phyloP scores from a whole-genome alignment of 2,797 vertebrate species.

The Lepilemur ruficaudatus region DNA sequence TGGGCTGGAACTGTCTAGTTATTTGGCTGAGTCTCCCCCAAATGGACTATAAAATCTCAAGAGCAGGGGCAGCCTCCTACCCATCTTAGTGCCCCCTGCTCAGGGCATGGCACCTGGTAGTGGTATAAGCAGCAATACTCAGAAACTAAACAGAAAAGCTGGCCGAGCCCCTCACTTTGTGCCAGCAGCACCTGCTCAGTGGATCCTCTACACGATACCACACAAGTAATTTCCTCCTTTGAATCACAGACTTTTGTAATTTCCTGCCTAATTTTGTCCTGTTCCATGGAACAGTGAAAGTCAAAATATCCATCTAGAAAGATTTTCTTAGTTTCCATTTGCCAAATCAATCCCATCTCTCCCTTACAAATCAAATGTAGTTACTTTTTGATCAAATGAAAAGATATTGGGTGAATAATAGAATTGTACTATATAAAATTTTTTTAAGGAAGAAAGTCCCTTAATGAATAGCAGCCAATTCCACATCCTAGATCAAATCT shows the following conservation, averaged over 20 bases:
- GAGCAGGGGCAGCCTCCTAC: background rate
- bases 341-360: slow-evolving; percentile 1
- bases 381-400: slow-evolving; percentile 51
- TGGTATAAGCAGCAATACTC: background rate
- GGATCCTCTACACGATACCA: background rate
- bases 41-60: background rate
- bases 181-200: background rate
- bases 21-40: background rate
- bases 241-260: slow-evolving; percentile 37
- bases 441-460: background rate
- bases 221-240: slow-evolving; percentile 26
- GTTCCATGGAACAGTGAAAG: background rate
- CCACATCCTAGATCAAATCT: slow-evolving; percentile 33
- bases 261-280: slow-evolving; percentile 53
- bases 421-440: slow-evolving; percentile 2
- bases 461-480: slow-evolving; percentile 24
- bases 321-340: slow-evolving; percentile 36
- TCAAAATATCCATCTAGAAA: slow-evolving; percentile 50
- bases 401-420: slow-evolving; percentile 52
- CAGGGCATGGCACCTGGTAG: background rate
- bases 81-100: background rate
- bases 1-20: background rate
- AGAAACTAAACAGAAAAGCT: background rate
- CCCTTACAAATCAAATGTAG: slow-evolving; percentile 28
- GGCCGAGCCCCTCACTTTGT: background rate